Base-by-base conservation (phyloP, 2,888 invertebrate species). In the Vanessa cardui region DNA sequence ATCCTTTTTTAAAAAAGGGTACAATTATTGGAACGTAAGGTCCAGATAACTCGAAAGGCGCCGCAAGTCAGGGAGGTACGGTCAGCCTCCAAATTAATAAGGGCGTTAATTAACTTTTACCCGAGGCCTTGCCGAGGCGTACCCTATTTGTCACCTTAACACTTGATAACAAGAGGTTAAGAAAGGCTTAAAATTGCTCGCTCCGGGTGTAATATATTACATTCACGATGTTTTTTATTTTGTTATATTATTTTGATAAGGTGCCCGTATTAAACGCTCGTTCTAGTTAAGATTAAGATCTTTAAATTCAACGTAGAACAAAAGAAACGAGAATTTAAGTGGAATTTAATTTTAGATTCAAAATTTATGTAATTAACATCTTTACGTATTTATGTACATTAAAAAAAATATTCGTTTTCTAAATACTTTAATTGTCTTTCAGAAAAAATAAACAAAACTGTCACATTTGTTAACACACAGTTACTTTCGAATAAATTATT, bases 11-110 rank as follows among this genome's bases (percentile, higher is more conserved):
- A 31, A 52, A 39, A 39, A 56, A 56, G 33, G n/a, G 56, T 66
- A 63, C 58, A 64, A 61, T 67, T 67, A 70, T 58, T 26, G 54
- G 44, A 44, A 60, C 49, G 7, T 44, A 64, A 62, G 63, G 58
- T 39, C 45, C 39, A 63, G 46, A 50, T 39, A 61, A 54, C 39
- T 65, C 50, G 58, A 70, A 72, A 68, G 68, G 56, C 49, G 67
- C 71, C 72, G 70, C 83, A 83, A 80, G 77, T 80, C 78, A 78
- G 81, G 79, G 71, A 72, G 56, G 33, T 56, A 39, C 75, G 74
- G 77, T 76, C 84, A 86, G 83, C 85, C 88, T 82, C 76, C 80
- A 83, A 86, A 90, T 90, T 90, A 89, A 88, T 90, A 87, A 86
- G 78, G 79, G 77, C 75, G 73, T 82, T 88, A 88, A 89, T 89